Conservation (phyloP, 2,113 vertebrate genomes). For the Vireo altiloquus region DNA sequence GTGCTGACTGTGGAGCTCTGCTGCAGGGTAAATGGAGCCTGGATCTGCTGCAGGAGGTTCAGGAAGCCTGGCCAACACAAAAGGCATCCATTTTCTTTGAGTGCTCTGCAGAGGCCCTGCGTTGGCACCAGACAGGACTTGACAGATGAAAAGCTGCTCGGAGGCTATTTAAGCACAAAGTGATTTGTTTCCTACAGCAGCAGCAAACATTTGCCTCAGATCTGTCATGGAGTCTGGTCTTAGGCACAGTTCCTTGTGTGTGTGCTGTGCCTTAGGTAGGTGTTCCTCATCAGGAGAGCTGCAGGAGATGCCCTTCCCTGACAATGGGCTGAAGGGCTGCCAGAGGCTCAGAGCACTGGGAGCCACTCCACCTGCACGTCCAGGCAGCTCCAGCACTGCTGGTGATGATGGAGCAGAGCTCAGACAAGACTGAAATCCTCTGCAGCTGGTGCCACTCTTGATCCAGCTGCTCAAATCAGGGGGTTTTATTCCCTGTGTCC, state of each 20-base stretch:
- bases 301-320: background rate
- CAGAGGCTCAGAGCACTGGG: background rate
- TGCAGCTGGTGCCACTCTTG: rapidly evolving
- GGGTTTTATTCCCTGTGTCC: background rate
- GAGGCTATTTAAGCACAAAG: background rate
- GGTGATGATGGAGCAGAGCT: background rate
- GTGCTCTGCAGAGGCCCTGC: background rate
- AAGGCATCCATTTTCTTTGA: background rate
- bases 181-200: background rate
- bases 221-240: background rate
- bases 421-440: background rate
- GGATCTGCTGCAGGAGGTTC: background rate
- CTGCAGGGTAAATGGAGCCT: background rate
- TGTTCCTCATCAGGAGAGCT: background rate
- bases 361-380: rapidly evolving
- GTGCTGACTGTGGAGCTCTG: background rate
- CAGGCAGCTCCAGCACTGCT: background rate
- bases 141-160: background rate
- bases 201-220: background rate
- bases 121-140: background rate
- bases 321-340: background rate
- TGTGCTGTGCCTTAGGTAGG: background rate
- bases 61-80: background rate
- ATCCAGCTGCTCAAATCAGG: background rate
- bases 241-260: background rate